These are phyloP conservation scores for Apodemia zela DNA, from an alignment of 2,888 invertebrate genomes.

Conservation along the genomic window DNA sequence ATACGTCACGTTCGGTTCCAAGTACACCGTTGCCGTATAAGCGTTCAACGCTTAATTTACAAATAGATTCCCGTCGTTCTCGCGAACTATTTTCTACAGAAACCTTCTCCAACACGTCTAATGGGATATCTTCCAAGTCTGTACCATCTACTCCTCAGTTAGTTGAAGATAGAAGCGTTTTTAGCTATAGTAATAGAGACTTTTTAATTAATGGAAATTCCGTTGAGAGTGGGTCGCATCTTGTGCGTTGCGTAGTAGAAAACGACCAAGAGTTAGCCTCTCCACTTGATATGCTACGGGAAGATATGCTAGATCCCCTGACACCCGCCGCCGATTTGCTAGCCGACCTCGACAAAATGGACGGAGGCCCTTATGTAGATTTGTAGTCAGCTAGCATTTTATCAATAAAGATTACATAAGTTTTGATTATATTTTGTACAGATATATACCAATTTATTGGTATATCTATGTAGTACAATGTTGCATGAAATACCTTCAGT, in stretches of 20 bases:
- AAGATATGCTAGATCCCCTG: conserved; percentile 62
- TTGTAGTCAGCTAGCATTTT: conserved; percentile 58
- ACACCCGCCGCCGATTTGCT: conserved; percentile 61
- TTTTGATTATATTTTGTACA: conserved; percentile 57
- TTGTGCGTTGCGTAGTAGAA: conserved; percentile 52
- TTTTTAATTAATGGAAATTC: conserved; percentile 83
- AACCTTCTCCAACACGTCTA: conserved; percentile 50
- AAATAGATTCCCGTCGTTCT: conserved; percentile 63
- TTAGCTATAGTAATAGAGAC: conserved; percentile 81
- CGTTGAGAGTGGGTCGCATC: conserved; percentile 56
- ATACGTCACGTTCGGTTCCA: conserved; percentile 84
- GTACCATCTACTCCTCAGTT: conserved; percentile 88
- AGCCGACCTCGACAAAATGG: conserved; percentile 72
- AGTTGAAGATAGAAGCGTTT: conserved; percentile 71
- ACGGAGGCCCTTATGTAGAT: conserved; percentile 66
- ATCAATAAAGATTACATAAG: conserved; percentile 34
- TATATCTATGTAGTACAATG: conserved; percentile 67
- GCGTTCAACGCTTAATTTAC: conserved; percentile 56
- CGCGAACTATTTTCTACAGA: conserved; percentile 57
- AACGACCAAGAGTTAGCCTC: conserved; percentile 52
- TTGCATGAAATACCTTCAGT: conserved; percentile 68
- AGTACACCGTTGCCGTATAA: conserved; percentile 83
- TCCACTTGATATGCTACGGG: conserved; percentile 67
- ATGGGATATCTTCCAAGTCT: conserved; percentile 84
- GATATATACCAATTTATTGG: conserved; percentile 53